Percentiles rank a stretch among this genome's conserved stretches.
phyloP scores from a whole-genome alignment of 2,888 invertebrate species.

The Ctenicera cuprea region DNA sequence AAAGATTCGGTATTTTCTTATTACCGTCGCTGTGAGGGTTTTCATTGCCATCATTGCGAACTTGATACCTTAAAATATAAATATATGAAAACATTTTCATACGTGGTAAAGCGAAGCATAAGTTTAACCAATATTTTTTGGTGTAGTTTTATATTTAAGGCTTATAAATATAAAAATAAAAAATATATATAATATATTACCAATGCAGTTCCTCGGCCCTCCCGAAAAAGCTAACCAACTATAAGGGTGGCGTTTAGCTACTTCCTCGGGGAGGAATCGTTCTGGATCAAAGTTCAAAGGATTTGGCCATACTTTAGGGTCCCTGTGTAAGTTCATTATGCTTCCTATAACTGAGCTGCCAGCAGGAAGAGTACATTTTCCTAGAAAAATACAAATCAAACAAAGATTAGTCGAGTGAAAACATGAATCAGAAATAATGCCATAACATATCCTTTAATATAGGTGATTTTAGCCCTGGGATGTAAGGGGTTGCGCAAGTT shows the following conservation, averaged over 20 bases:
- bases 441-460: too few relatives aligned
- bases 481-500: too few relatives aligned
- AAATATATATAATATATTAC: too few relatives aligned
- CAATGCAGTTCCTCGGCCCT: conserved; percentile 43
- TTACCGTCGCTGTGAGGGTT: conserved; percentile 66
- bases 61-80: conserved; percentile 65
- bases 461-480: too few relatives aligned
- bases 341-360: conserved; percentile 24
- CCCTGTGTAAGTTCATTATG: conserved; percentile 24
- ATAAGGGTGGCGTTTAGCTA: conserved; percentile 41
- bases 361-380: conserved; percentile 5
- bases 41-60: conserved; percentile 73
- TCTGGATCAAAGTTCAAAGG: conserved; percentile 40
- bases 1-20: conserved; percentile 68
- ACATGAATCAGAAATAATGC: too few relatives aligned
- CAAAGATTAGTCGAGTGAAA: too few relatives aligned
- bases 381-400: too few relatives aligned
- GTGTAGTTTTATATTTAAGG: too few relatives aligned
- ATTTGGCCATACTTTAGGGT: conserved; percentile 32
- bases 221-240: conserved; percentile 42
- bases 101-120: too few relatives aligned
- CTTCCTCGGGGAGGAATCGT: conserved; percentile 37
- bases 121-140: too few relatives aligned
- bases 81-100: neutral
- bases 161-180: too few relatives aligned